Evolutionary conservation across 1,140 invertebrate species (phyloP).

Genomic region (Cecropterus lyciades): DNA sequence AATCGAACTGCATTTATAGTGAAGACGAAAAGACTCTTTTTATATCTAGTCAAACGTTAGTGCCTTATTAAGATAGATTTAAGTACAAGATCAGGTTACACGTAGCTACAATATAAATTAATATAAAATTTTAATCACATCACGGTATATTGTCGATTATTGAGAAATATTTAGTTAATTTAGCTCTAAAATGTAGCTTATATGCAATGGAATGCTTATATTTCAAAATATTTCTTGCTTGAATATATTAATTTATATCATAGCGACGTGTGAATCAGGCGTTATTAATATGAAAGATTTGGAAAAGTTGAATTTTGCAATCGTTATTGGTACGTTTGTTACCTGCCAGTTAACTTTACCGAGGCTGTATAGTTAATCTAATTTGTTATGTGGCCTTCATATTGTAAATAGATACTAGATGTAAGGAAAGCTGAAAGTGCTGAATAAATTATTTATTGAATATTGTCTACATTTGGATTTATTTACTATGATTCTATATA

Average conservation of each 20-base stretch:
- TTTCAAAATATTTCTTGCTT: no score
- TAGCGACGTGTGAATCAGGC: background rate
- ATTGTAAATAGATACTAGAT: slow-evolving; percentile 61
- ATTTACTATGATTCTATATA: background rate
- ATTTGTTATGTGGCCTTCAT: slow-evolving; percentile 48
- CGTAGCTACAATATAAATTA: slow-evolving; percentile 17
- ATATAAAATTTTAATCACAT: slow-evolving; percentile 2
- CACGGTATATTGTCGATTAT: no score
- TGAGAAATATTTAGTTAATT: no score
- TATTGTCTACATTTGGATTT: slow-evolving; percentile 34
- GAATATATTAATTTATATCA: background rate
- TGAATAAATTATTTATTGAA: slow-evolving; percentile 79
- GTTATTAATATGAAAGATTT: slow-evolving; percentile 5
- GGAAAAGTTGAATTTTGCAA: slow-evolving; percentile 6
- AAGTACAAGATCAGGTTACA: slow-evolving; percentile 40
- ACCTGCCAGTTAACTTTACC: slow-evolving; percentile 46
- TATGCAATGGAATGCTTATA: no score
- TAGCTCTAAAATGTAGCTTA: no score
- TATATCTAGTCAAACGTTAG: slow-evolving; percentile 79
- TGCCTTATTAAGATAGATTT: slow-evolving; percentile 64
- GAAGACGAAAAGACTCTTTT: slow-evolving; percentile 75
- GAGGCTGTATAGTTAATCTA: slow-evolving; percentile 57
- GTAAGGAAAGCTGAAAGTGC: slow-evolving; percentile 45
- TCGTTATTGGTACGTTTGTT: slow-evolving; percentile 50
- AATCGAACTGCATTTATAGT: slow-evolving; percentile 54